A percentile compares a stretch with the other conserved stretches of the same genome.
Conservation (phyloP, 2,888 invertebrate species). For the Deilephila porcellus region DNA sequence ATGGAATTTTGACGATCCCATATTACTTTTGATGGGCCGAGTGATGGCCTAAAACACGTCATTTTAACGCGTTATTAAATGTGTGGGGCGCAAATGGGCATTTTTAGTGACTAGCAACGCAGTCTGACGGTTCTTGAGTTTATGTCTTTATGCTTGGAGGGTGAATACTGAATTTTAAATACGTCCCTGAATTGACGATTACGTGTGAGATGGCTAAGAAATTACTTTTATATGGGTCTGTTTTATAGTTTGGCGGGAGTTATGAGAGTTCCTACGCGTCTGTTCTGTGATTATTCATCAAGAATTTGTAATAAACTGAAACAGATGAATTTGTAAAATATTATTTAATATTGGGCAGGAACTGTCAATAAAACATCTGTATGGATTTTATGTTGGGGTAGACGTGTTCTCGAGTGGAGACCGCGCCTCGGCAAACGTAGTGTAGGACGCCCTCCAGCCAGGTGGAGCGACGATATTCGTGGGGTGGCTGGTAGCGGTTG, state of each 20-base stretch:
- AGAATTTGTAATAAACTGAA: no score
- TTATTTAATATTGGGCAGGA: no score
- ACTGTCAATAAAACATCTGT: no score
- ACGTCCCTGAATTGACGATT: background rate
- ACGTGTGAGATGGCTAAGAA: background rate
- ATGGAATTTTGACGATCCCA: slow-evolving; percentile 10
- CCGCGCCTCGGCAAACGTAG: no score
- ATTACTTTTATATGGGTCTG: background rate
- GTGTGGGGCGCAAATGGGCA: background rate
- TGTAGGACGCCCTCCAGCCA: no score
- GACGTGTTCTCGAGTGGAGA: no score
- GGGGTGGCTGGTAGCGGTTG: no score
- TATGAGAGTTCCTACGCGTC: background rate
- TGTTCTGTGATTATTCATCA: no score
- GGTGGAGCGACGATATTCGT: no score
- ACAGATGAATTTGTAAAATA: no score
- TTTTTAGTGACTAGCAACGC: background rate
- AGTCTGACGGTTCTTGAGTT: background rate
- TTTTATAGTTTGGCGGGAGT: background rate
- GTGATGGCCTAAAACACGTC: slow-evolving; percentile 8
- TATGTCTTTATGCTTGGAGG: background rate
- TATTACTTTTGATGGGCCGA: slow-evolving; percentile 19
- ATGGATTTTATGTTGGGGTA: no score
- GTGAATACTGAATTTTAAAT: slow-evolving; percentile 16
- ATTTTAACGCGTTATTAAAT: slow-evolving; percentile 1